Evolutionary conservation across 2,113 vertebrate species (phyloP).

Genomic region (Gambusia holbrooki): DNA sequence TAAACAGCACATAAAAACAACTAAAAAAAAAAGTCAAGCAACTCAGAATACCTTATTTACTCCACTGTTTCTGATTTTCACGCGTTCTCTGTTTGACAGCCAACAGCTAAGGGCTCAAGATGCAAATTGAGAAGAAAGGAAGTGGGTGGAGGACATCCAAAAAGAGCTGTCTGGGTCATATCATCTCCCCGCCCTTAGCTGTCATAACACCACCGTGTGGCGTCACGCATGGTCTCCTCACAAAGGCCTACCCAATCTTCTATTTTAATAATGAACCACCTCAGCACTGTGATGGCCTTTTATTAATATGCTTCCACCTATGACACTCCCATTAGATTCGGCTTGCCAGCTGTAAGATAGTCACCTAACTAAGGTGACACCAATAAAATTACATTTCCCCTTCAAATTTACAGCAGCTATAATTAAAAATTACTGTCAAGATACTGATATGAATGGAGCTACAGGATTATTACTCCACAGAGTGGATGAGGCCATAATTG

Average conservation of each 20-base stretch:
- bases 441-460: constrained; percentile 46
- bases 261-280: constrained; percentile 60
- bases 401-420: constrained; percentile 57
- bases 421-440: constrained; percentile 72
- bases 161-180: constrained; percentile 48
- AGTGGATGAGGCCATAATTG: constrained; percentile 37
- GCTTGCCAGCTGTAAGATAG: constrained; percentile 47
- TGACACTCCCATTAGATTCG: constrained; percentile 60
- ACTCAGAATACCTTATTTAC: constrained; percentile 35
- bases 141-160: constrained; percentile 53
- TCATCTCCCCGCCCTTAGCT: constrained; percentile 37
- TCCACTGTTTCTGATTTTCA: constrained; percentile 43
- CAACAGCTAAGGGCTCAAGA: constrained; percentile 63
- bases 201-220: constrained; percentile 56
- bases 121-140: constrained; percentile 50
- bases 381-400: constrained; percentile 55
- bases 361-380: constrained; percentile 48
- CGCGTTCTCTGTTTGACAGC: constrained; percentile 61
- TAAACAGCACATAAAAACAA: constrained; percentile 12
- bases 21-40: neutral
- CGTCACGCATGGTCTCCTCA: constrained; percentile 41
- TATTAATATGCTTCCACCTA: constrained; percentile 63
- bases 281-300: constrained; percentile 57
- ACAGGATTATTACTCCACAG: constrained; percentile 31
- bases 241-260: constrained; percentile 34